Evolutionary conservation across 2,113 vertebrate species (phyloP), one percentile per base, ranked within the genome.

Genomic region (Coryphaenoides rupestris): DNA sequence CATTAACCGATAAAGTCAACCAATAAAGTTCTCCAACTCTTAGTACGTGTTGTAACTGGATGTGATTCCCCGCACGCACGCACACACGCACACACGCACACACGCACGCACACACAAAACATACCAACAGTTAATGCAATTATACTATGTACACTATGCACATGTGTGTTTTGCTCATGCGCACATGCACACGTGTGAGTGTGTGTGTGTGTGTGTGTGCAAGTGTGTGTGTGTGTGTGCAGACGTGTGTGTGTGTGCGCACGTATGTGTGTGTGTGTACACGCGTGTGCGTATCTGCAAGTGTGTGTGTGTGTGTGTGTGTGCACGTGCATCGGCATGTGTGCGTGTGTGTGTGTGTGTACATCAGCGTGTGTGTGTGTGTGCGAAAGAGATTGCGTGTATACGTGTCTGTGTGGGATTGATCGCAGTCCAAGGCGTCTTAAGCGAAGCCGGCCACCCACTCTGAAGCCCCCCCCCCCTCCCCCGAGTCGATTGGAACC

Each of bases 1-100:
- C 72, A 77, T 77, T 74, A 77, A 72, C 68, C 69, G 72, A 76
- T 80, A 73, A 80, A 76, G 63, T 19, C 58, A 19, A 47, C 19
- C 45, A 63, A 61, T 70, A 50, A 16, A 50, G 47, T 26, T 69
- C 71, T 74, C 68, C 68, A 62, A 12, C 33, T 40, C 33, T 40
- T 55, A 40, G 64, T 75, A 52, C 55, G 58, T 52, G 21, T 26
- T 19, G 22, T 52, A 62, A 22, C 21, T 40, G 21, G 58, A 59
- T 45, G 7, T 40, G 14, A n/a, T 22, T 13, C 13, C 40, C 33
- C n/a, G 19, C 12, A 12, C 45, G 1, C 17, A 17, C 58, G 9
- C 33, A 19, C 56, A 13, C 56, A 58, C 19, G 17, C 49, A n/a
- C 49, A 16, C n/a, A 52, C 3, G 5, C 5, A 52, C 52, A 54